Base-by-base conservation (phyloP, 2,113 vertebrate genomes). In the Thunnus maccoyii region DNA sequence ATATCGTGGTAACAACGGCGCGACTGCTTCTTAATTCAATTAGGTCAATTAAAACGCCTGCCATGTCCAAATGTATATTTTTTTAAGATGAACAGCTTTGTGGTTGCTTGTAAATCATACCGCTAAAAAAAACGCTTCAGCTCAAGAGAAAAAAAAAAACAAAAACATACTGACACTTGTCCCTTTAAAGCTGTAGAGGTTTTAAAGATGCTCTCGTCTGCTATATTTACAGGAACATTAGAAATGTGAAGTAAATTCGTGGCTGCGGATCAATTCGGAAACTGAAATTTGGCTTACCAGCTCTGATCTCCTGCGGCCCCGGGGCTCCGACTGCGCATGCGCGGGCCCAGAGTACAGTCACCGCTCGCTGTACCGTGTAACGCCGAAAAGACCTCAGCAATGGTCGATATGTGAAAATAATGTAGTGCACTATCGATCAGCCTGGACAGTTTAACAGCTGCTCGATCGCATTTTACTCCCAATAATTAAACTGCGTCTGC, bases 271-370 rank as follows among this genome's bases (percentile, higher is more conserved):
- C 16, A 67, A 78, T 88, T 87, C 54, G 65, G 78, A 82, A 85
- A 90, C 71, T 89, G 89, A 93, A 90, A 86, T 94, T 93, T 93
- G 86, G 90, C 95, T 95, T 94, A 96, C 95, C 95, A 95, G 94
- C 93, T 87, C 89, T 92, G 89, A 90, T 93, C 93, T 94, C 92
- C 93, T 95, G 94, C 95, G 92, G 91, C 91, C 93, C 91, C 86
- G 80, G 82, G 64, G 71, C 54, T 80, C 46, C 1, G 6, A 93
- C 27, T 90, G 92, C 95, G 95, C 95, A 94, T 95, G 95, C 95
- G 94, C 84, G 60, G 18, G 25, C 17, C 41, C 61, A 61, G 72
- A 1, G 85, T 60, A 82, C 74, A 87, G 80, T 86, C 80, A 82
- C 74, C 44, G 75, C 67, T 88, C 30, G 2, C 67, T 27, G 17